Evolutionary conservation across 23 tunicate genomes (phyloP).

Genomic region (Aplidium turbinatum): DNA sequence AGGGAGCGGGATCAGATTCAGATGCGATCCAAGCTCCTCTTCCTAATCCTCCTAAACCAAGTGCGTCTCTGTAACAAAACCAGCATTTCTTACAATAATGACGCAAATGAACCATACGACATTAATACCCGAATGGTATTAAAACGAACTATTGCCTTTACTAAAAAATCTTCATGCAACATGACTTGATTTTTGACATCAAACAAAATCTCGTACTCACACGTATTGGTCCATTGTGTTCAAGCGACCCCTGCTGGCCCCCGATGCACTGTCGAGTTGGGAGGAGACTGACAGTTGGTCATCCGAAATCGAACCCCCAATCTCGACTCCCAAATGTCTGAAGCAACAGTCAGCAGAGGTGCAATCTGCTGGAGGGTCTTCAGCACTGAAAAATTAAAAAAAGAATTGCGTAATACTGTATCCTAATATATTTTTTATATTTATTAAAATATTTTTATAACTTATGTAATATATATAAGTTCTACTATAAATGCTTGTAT

Average conservation of each 20-base stretch:
- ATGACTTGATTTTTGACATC: too few species aligned
- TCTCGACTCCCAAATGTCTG: conserved; percentile 85
- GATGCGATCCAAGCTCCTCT: conserved; percentile 87
- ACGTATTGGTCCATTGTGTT: conserved; percentile 74
- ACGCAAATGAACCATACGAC: too few species aligned
- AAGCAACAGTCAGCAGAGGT: conserved; percentile 84
- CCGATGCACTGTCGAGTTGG: conserved; percentile 50
- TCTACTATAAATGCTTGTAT: too few species aligned
- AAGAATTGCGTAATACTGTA: too few species aligned
- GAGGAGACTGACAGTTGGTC: conserved; percentile 58
- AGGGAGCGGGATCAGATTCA: conserved; percentile 48
- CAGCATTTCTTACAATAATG: too few species aligned
- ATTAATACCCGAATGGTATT: too few species aligned
- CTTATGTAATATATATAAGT: too few species aligned
- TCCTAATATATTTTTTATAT: too few species aligned
- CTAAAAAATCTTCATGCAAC: background rate
- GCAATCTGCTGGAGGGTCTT: conserved; percentile 59
- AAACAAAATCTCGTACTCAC: conserved; percentile 28
- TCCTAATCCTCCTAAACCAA: conserved; percentile 61
- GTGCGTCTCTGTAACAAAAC: conserved; percentile 25
- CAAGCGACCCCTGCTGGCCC: conserved; percentile 73
- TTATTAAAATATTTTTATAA: too few species aligned
- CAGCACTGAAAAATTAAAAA: conserved; percentile 24
- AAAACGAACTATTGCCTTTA: too few species aligned
- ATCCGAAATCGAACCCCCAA: conserved; percentile 65